phyloP scores from a whole-genome alignment of 2,888 invertebrate species.

The Eupithecia pulchellata region DNA sequence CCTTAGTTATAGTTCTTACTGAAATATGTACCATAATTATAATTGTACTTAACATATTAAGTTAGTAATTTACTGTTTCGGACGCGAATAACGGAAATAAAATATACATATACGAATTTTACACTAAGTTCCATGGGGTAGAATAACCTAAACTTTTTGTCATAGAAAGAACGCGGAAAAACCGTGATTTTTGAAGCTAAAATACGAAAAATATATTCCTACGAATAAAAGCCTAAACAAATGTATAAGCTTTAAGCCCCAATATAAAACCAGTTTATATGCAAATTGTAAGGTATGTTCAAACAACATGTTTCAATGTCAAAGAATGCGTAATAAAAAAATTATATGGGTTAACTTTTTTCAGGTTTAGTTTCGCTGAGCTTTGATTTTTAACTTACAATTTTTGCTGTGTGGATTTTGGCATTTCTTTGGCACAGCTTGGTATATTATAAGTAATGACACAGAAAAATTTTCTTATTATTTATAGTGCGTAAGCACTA shows the following conservation, averaged over 20 bases:
- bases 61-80: too few species aligned
- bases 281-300: constrained; percentile 9
- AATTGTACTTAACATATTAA: too few species aligned
- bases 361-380: not conserved
- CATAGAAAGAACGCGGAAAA: not conserved
- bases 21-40: too few species aligned
- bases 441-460: too few species aligned
- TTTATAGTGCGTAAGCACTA: too few species aligned
- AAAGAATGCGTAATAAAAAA: not conserved
- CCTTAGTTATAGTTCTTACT: too few species aligned
- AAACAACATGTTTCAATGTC: constrained; percentile 12
- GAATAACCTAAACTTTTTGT: too few species aligned
- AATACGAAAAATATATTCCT: not conserved
- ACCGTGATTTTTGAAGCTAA: too few species aligned
- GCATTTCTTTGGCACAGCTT: not conserved
- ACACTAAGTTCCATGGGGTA: too few species aligned
- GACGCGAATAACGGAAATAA: too few species aligned
- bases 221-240: not conserved
- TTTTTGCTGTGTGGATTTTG: not conserved
- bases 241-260: not conserved
- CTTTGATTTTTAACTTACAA: not conserved
- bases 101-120: too few species aligned
- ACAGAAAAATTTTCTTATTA: too few species aligned
- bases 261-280: constrained; percentile 10
- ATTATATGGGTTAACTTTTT: not conserved